These are phyloP conservation scores for Hermodice carunculata DNA, from an alignment of 2,888 invertebrate species.

Conservation along the genomic window DNA sequence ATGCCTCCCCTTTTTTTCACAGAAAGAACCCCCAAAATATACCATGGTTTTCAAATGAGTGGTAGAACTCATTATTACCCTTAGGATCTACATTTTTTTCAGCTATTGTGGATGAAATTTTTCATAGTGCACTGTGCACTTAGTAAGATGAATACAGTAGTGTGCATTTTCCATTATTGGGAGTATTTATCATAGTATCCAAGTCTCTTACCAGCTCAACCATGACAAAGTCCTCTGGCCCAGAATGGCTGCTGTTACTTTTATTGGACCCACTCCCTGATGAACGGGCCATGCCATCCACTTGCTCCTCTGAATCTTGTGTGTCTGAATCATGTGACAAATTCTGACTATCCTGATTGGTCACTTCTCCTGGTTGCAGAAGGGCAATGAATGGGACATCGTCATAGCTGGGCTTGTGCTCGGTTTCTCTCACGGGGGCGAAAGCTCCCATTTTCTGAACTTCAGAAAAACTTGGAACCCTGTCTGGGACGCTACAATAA, in stretches of 20 bases:
- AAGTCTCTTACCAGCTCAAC: conserved; percentile 77
- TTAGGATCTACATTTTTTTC: no score
- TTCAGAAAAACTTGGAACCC: conserved; percentile 43
- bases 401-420: conserved; percentile 41
- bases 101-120: no score
- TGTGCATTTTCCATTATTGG: no score
- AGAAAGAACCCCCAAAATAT: no score
- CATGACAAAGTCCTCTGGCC: conserved; percentile 79
- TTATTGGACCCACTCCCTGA: conserved; percentile 41
- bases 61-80: no score
- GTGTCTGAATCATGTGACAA: background rate
- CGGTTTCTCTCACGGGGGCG: conserved; percentile 40
- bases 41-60: no score
- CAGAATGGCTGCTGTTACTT: conserved; percentile 51
- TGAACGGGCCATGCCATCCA: conserved; percentile 17
- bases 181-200: no score
- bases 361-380: conserved; percentile 39
- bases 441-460: conserved; percentile 62
- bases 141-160: no score
- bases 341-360: background rate
- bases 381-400: conserved; percentile 64
- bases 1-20: no score
- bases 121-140: no score
- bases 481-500: background rate
- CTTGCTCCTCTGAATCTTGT: background rate